Conservation (phyloP, 2,888 invertebrate genomes). For the Pogonocherus hispidulus region DNA sequence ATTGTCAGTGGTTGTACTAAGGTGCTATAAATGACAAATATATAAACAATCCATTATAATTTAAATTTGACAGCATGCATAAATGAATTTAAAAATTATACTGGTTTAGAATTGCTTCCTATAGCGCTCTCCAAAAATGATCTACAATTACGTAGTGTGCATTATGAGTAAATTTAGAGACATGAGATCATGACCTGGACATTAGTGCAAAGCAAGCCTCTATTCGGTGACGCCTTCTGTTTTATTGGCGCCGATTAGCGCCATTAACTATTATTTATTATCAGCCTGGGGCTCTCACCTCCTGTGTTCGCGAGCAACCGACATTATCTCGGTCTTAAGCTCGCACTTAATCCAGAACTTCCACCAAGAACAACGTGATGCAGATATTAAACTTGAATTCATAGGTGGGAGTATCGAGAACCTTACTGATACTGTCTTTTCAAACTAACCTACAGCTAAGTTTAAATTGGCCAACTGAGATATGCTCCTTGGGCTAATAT, state of each 20-base stretch:
- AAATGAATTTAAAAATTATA: too few species aligned
- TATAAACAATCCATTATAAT: too few species aligned
- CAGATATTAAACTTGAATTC: constrained; percentile 47
- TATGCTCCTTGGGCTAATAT: constrained; percentile 13
- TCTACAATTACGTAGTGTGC: constrained; percentile 6
- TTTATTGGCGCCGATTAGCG: constrained; percentile 60
- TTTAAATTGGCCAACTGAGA: constrained; percentile 9
- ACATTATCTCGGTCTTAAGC: constrained; percentile 53
- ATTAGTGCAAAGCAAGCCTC: constrained; percentile 44
- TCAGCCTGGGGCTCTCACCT: constrained; percentile 54
- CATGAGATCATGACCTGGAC: constrained; percentile 36
- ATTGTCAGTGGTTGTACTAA: too few species aligned
- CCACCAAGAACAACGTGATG: constrained; percentile 49
- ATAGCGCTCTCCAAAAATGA: too few species aligned
- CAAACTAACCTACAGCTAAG: constrained; percentile 4
- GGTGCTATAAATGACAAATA: too few species aligned
- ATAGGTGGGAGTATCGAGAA: constrained; percentile 21
- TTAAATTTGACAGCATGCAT: too few species aligned
- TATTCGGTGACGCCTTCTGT: constrained; percentile 50
- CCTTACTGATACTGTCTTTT: constrained; percentile 12
- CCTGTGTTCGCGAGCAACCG: constrained; percentile 49
- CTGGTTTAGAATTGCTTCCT: neutral
- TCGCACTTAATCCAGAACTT: constrained; percentile 52
- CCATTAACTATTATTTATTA: constrained; percentile 60
- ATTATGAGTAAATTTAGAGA: constrained; percentile 26